Percentiles rank a stretch among this genome's conserved stretches.
phyloP scores from a whole-genome alignment of 2,888 invertebrate species.

The Imbricaverruca yamaguchii region DNA sequence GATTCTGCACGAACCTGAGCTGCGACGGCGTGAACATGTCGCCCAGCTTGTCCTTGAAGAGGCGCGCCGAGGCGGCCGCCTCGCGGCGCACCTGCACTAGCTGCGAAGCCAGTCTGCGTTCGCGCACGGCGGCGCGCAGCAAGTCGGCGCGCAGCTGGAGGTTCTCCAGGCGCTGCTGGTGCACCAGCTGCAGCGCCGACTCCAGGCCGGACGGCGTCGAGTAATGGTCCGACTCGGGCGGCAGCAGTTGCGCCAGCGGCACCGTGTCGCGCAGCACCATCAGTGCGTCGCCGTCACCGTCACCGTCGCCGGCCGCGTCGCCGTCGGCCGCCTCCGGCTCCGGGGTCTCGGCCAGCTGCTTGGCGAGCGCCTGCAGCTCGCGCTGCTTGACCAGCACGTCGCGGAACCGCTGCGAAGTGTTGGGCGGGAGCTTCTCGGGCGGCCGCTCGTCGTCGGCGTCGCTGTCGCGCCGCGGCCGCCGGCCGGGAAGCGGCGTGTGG shows the following conservation, averaged over 20 bases:
- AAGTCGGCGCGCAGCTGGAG: background rate
- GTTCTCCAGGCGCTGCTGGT: constrained; percentile 4
- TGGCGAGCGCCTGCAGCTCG: background rate
- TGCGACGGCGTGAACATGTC: constrained; percentile 10
- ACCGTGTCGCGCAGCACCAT: background rate
- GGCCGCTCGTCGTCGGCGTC: background rate
- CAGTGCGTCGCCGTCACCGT: background rate
- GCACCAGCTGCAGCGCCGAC: background rate
- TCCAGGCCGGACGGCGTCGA: background rate
- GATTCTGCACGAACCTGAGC: background rate
- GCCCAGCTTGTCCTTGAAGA: background rate
- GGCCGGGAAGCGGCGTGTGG: background rate
- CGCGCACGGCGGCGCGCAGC: background rate
- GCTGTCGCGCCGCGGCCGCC: background rate
- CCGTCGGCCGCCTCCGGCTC: background rate
- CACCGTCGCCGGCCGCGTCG: background rate
- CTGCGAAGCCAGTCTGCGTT: background rate
- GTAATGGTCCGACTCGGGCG: background rate
- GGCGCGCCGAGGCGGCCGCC: background rate
- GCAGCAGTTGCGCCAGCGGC: background rate
- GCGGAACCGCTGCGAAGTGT: constrained; percentile 11
- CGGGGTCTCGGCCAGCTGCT: background rate
- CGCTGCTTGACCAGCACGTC: constrained; percentile 5
- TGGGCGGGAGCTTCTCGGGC: background rate
- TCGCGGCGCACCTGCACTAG: background rate